Conservation (phyloP, 2,797 vertebrate genomes). For the Scolopax bukidnonensis region DNA sequence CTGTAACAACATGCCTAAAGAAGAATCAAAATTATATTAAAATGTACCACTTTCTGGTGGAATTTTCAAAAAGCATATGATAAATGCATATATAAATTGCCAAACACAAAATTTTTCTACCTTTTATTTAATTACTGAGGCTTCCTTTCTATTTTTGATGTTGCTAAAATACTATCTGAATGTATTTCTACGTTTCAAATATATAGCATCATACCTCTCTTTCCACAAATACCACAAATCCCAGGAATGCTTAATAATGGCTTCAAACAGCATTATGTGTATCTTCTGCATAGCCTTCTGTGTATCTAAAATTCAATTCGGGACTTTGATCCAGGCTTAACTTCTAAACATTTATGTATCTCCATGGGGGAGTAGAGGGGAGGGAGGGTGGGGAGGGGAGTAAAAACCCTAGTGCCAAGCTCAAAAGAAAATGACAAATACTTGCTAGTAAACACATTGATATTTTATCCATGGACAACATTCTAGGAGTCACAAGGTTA, state of each 20-base stretch:
- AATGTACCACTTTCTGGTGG: background rate
- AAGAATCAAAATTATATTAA: background rate
- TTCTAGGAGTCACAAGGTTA: background rate
- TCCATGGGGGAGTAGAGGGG: background rate
- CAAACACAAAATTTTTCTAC: background rate
- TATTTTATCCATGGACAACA: background rate
- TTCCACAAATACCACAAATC: background rate
- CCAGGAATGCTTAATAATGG: background rate
- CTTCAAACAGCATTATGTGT: background rate
- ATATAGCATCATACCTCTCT: background rate
- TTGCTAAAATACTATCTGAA: background rate
- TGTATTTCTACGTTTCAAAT: background rate
- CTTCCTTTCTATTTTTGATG: constrained; percentile 18
- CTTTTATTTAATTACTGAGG: background rate
- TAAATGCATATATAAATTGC: background rate
- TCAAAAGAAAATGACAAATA: background rate
- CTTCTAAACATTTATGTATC: background rate
- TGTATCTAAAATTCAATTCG: background rate
- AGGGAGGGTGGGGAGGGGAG: background rate
- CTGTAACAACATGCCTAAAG: background rate
- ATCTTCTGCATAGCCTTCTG: background rate
- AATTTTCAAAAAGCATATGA: background rate
- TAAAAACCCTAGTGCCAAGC: background rate
- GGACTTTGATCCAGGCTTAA: background rate
- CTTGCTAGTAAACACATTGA: background rate